phyloP scores from a whole-genome alignment of 1,140 invertebrate species.

The Penaeus indicus region DNA sequence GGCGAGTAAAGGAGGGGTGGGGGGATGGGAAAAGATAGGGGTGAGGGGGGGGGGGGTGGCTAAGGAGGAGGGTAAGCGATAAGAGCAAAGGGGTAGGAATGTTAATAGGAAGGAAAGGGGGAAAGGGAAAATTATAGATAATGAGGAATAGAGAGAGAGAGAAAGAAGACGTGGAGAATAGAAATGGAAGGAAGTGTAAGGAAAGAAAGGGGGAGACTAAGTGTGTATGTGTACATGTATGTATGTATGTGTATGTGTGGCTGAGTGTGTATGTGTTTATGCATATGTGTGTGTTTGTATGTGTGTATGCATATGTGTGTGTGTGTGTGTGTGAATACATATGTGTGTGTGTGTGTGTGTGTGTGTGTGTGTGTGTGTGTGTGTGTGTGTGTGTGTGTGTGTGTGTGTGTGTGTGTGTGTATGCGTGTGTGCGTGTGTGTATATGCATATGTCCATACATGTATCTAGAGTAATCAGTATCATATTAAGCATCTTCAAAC shows the following conservation, averaged over 20 bases:
- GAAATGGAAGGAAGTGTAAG: not conserved
- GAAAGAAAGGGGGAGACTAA: not conserved
- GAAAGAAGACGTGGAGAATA: not conserved
- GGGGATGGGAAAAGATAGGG: not conserved
- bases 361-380: not conserved
- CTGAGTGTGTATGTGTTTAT: not conserved
- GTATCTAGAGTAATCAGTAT: not conserved
- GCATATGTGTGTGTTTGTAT: not conserved
- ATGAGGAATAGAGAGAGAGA: not conserved
- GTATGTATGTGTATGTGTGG: not conserved
- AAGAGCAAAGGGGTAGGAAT: too few species aligned
- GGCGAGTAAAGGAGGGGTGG: not conserved
- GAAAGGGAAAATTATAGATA: too few species aligned
- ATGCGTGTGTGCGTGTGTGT: not conserved
- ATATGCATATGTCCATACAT: not conserved
- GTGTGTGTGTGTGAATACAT: not conserved
- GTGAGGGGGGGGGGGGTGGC: not conserved
- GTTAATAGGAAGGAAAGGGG: too few species aligned
- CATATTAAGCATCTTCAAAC: too few species aligned
- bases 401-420: not conserved
- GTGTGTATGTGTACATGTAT: not conserved
- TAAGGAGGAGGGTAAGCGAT: too few species aligned
- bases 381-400: not conserved
- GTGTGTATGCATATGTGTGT: not conserved
- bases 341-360: not conserved